Conservation (phyloP, 2,113 vertebrate genomes). For the Galeopterus variegatus region DNA sequence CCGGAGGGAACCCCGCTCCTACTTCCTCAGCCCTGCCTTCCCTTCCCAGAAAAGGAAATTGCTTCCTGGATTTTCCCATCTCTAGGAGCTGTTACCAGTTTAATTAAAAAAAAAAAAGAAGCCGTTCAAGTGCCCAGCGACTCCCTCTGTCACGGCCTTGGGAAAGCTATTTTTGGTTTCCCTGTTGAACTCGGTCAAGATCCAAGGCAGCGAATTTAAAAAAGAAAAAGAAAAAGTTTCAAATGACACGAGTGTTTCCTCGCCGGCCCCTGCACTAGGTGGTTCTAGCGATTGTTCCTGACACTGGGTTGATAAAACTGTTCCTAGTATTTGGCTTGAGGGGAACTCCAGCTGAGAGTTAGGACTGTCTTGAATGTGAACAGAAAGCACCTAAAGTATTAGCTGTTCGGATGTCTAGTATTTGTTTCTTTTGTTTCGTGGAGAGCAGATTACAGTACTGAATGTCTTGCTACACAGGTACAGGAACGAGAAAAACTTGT, state of each 20-base stretch:
- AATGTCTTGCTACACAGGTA: neutral
- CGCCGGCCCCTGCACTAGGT: conserved; percentile 36
- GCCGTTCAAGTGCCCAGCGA: neutral
- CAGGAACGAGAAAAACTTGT: neutral
- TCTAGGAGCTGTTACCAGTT: neutral
- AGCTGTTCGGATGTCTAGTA: neutral
- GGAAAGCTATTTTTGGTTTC: conserved; percentile 49
- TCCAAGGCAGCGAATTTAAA: neutral
- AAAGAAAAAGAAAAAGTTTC: conserved; percentile 39
- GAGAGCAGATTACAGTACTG: neutral
- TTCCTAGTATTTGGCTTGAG: conserved; percentile 80
- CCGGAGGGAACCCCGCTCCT: neutral
- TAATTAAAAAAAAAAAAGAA: neutral
- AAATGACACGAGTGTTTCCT: conserved; percentile 56
- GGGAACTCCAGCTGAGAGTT: conserved; percentile 78
- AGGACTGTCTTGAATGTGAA: conserved; percentile 60
- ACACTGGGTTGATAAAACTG: conserved; percentile 49
- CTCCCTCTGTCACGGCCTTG: neutral
- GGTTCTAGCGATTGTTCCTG: conserved; percentile 60
- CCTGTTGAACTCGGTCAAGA: neutral
- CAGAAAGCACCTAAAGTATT: conserved; percentile 73
- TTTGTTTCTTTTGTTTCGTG: conserved; percentile 17
- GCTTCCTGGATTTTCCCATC: conserved; percentile 36
- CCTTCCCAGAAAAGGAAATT: conserved; percentile 27
- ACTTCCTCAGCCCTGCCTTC: neutral